Percentiles rank a stretch among this genome's conserved stretches.
phyloP scores from a whole-genome alignment of 2,113 vertebrate species.

The Chionodraco myersi region DNA sequence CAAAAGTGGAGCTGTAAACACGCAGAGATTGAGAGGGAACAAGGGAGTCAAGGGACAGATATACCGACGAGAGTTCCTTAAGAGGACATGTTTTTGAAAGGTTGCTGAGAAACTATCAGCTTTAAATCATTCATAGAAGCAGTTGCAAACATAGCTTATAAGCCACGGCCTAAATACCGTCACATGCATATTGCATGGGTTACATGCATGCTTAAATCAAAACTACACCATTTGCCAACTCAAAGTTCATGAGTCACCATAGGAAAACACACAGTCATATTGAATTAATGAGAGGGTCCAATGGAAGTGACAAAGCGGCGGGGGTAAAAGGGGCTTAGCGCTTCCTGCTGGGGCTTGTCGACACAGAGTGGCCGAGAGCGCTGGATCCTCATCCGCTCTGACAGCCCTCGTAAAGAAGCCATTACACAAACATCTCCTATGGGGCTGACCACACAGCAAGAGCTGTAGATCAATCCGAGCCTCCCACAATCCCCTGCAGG shows the following conservation, averaged over 20 bases:
- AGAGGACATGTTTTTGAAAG: slow-evolving; percentile 11
- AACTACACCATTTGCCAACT: slow-evolving; percentile 1
- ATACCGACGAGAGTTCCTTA: neutral
- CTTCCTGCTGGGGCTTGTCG: slow-evolving; percentile 63
- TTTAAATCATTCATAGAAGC: slow-evolving; percentile 57
- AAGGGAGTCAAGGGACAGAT: neutral
- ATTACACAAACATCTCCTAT: slow-evolving; percentile 75
- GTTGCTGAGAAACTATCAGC: slow-evolving; percentile 26
- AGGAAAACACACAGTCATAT: slow-evolving; percentile 40
- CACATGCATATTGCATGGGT: slow-evolving; percentile 57
- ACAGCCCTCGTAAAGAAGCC: slow-evolving; percentile 73
- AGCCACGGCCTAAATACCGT: slow-evolving; percentile 38
- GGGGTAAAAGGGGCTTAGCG: slow-evolving; percentile 66
- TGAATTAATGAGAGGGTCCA: slow-evolving; percentile 63
- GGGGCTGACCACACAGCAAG: slow-evolving; percentile 69
- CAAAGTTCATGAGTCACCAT: slow-evolving; percentile 34
- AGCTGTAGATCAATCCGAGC: slow-evolving; percentile 69
- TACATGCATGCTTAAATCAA: slow-evolving; percentile 34
- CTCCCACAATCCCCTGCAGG: slow-evolving; percentile 49
- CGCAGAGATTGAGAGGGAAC: neutral
- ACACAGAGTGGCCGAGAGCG: slow-evolving; percentile 47
- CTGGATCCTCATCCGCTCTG: slow-evolving; percentile 70
- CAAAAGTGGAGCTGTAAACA: slow-evolving; percentile 14
- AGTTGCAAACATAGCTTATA: slow-evolving; percentile 48
- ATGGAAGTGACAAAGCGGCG: slow-evolving; percentile 52